Conservation (phyloP, 2,113 vertebrate genomes). For the Oreochromis spilurus region DNA sequence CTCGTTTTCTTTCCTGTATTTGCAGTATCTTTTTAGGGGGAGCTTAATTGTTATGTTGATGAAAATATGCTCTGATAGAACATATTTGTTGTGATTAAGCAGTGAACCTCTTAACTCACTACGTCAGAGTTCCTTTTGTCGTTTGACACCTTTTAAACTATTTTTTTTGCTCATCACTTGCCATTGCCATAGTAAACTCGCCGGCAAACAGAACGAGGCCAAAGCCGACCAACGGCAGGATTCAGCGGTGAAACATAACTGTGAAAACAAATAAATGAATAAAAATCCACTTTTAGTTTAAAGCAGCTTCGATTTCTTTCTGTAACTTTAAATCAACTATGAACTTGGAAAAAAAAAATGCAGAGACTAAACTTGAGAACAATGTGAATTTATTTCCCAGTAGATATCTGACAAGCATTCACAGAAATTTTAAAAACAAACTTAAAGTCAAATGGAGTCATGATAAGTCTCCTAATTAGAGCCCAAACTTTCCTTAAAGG, state of each 20-base stretch:
- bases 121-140: constrained; percentile 63
- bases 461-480: neutral
- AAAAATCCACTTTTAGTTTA: neutral
- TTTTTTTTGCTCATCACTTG: neutral
- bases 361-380: neutral
- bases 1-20: neutral
- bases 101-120: constrained; percentile 71
- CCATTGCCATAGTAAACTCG: neutral
- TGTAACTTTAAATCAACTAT: neutral
- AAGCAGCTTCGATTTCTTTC: neutral
- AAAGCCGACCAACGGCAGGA: neutral
- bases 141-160: constrained; percentile 8
- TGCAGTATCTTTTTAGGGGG: constrained; percentile 48
- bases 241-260: neutral
- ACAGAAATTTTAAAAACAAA: neutral
- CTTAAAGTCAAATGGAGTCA: neutral
- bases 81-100: constrained; percentile 71
- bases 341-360: accelerated
- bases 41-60: constrained; percentile 62
- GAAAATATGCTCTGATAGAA: constrained; percentile 62
- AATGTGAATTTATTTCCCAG: neutral
- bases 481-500: neutral
- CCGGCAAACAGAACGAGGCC: neutral
- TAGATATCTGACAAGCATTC: neutral
- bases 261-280: neutral